Evolutionary conservation across 2,113 vertebrate species (phyloP).

Genomic region (Diphyllodes magnificus): DNA sequence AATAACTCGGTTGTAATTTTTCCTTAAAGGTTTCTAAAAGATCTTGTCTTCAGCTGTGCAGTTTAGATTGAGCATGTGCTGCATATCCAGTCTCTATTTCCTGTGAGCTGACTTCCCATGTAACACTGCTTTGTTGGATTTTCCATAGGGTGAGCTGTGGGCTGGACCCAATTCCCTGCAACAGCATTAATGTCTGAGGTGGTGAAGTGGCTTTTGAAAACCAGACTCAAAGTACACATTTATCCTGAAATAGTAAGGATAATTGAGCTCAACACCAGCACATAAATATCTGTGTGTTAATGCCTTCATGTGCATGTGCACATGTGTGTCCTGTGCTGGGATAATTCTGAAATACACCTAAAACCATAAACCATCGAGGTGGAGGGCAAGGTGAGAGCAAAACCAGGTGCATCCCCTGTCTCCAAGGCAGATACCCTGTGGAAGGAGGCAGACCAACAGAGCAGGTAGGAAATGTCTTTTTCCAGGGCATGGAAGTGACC

Average conservation of each 20-base stretch:
- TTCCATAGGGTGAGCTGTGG: not conserved
- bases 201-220: not conserved
- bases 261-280: not conserved
- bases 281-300: no score
- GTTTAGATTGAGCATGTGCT: not conserved
- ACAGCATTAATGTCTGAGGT: not conserved
- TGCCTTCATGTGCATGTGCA: no score
- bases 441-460: not conserved
- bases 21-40: not conserved
- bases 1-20: not conserved
- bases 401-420: not conserved
- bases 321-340: not conserved
- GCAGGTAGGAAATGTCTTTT: constrained; percentile 18
- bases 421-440: not conserved
- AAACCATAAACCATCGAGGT: rapidly evolving
- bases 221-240: not conserved
- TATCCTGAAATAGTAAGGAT: not conserved
- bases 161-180: not conserved
- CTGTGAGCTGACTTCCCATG: not conserved
- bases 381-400: not conserved
- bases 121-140: not conserved
- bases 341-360: not conserved
- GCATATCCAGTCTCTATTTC: not conserved
- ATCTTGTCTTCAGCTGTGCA: not conserved
- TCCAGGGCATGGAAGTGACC: not conserved